A percentile compares a stretch with the other conserved stretches of the same genome.
These are phyloP conservation scores for Glyptemys insculpta DNA, from an alignment of 2,797 vertebrate genomes.

Conservation along the genomic window DNA sequence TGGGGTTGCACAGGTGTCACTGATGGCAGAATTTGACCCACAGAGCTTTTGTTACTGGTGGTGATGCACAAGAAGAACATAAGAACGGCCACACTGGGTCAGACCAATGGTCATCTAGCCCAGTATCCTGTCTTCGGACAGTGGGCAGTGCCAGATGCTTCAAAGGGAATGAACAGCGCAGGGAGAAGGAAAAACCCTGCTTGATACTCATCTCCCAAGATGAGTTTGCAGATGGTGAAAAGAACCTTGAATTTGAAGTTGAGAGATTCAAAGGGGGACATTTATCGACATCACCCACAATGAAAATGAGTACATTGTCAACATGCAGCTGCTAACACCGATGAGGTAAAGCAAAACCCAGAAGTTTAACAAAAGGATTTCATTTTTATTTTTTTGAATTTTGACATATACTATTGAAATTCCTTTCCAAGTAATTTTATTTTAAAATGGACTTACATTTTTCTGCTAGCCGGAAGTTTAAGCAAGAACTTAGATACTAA, in stretches of 20 bases:
- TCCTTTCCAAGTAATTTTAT: conserved; percentile 18
- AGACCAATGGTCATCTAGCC: background rate
- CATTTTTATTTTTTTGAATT: background rate
- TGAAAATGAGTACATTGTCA: background rate
- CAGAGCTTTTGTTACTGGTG: background rate
- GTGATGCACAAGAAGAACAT: background rate
- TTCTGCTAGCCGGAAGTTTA: background rate
- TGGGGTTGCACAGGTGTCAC: background rate
- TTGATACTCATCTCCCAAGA: background rate
- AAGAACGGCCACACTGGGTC: background rate
- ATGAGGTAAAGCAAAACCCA: conserved; percentile 1
- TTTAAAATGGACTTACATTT: conserved; percentile 45
- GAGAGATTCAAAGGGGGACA: background rate
- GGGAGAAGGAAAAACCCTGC: background rate
- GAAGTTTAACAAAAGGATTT: background rate
- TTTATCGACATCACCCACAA: background rate
- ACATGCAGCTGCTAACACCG: accelerated
- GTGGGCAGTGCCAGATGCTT: background rate
- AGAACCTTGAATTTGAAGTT: background rate
- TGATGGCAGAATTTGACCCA: background rate
- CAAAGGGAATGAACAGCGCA: background rate
- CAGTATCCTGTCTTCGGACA: background rate
- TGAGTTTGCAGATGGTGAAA: background rate
- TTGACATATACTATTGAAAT: background rate
- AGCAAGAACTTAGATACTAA: conserved; percentile 52